Evolutionary conservation across 1,140 invertebrate species (phyloP), one percentile per base, ranked within the genome.

Genomic region (Hypsibius dujardini): DNA sequence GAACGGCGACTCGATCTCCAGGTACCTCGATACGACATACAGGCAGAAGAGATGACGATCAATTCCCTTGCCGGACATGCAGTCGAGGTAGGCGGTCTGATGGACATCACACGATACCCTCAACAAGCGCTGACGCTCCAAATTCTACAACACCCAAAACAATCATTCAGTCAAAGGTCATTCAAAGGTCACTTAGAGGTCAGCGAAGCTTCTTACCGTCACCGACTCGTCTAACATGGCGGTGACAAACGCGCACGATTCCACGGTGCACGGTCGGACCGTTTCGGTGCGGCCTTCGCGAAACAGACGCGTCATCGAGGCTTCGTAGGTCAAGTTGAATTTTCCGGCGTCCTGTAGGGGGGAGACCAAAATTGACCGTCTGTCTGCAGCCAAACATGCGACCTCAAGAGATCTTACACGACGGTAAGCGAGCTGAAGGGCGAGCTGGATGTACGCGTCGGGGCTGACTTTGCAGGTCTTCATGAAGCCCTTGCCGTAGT

Each of bases 231-330:
- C 82, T 70, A 87, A 83, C 92, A 98, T 97, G 1, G 92, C 81
- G 75, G 86, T 87, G 0, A 96, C 95, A 89, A 92, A 98, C 1
- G 84, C 86, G 42, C 86, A 83, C 1, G 92, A 94, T 79, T 97
- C 90, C 59, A 90, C 86, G 45, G 94, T 95, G 77, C 94, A 96
- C 0, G 94, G 91, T 72, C 95, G 83, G 0, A 98, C 94, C 7
- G 95, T 98, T 83, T 98, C 95, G 0, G 95, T 98, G 74, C 95
- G 85, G 1, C 95, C 95, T 83, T 98, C 95, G 72, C 91, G 85
- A 82, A 87, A 98, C 46, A 98, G 81, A 73, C 95, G 84, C 0
- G 95, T 98, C 94, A 98, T 98, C 7, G 92, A 95, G 0, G 95
- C 94, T 81, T 98, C 95, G 78, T 98, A 98, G 0, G 95, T 98